Percentiles rank a stretch among this genome's conserved stretches.
These are phyloP conservation scores for Xylota sylvarum DNA, from an alignment of 2,888 invertebrate species.

Conservation along the genomic window DNA sequence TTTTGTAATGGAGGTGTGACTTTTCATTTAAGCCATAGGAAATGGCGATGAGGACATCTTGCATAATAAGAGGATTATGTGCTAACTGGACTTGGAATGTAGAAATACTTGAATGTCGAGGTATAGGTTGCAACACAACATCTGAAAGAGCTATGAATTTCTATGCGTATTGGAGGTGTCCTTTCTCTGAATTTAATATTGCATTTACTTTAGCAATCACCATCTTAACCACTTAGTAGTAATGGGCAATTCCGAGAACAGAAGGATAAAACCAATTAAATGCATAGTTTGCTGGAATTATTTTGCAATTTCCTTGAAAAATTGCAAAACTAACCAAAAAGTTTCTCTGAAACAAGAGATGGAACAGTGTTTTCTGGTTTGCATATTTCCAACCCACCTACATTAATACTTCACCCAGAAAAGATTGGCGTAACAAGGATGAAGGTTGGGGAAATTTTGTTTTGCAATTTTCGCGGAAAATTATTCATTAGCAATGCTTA, in stretches of 20 bases:
- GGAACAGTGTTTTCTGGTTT: neutral
- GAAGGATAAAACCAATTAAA: slow-evolving; percentile 3
- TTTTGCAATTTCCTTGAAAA: slow-evolving; percentile 9
- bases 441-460: neutral
- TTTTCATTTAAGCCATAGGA: neutral
- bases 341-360: neutral
- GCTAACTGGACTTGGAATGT: too few relatives aligned
- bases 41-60: too few relatives aligned
- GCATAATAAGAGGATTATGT: too few relatives aligned
- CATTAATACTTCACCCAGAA: neutral
- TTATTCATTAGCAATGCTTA: neutral
- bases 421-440: neutral
- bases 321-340: slow-evolving; percentile 8
- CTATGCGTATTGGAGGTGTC: too few relatives aligned
- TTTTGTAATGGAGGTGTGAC: neutral
- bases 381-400: neutral
- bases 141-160: too few relatives aligned
- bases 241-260: neutral
- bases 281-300: neutral
- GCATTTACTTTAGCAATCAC: neutral
- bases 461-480: neutral
- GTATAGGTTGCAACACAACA: too few relatives aligned
- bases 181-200: too few relatives aligned
- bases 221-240: neutral
- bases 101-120: too few relatives aligned